Conservation (phyloP, 2,888 invertebrate species). For the Hypselothyrea guttata region DNA sequence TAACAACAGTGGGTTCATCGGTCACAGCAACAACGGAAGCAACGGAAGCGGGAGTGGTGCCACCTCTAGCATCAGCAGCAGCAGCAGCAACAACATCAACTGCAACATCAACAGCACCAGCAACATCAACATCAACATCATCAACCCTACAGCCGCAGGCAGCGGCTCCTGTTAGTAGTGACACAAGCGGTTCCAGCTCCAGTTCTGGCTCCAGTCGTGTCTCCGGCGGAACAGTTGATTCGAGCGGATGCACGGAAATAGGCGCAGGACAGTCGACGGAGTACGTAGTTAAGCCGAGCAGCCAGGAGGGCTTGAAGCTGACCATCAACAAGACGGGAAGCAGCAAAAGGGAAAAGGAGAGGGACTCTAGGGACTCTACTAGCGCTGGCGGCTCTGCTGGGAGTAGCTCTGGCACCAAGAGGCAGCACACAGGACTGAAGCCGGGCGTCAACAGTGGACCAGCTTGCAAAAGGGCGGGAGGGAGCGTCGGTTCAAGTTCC, state of each 20-base stretch:
- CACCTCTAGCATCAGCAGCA: constrained; percentile 16
- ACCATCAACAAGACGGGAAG: constrained; percentile 24
- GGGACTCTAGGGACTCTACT: too few relatives aligned
- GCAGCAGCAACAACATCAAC: too few relatives aligned
- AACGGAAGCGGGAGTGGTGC: constrained; percentile 28
- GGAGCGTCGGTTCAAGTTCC: constrained; percentile 80
- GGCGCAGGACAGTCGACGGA: constrained; percentile 84
- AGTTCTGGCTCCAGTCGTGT: constrained; percentile 23
- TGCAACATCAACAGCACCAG: constrained; percentile 9
- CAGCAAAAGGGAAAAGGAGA: constrained; percentile 27
- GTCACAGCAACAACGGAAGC: constrained; percentile 30
- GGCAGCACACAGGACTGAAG: constrained; percentile 91
- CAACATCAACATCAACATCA: constrained; percentile 9
- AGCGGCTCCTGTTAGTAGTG: constrained; percentile 47
- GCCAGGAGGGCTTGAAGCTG: constrained; percentile 89
- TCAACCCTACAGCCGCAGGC: constrained; percentile 32
- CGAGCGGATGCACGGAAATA: constrained; percentile 16
- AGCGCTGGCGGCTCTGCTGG: too few relatives aligned
- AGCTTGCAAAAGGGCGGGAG: constrained; percentile 86
- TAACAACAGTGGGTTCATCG: constrained; percentile 33
- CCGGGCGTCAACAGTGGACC: constrained; percentile 94
- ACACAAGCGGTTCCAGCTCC: constrained; percentile 34
- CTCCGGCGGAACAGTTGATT: constrained; percentile 77
- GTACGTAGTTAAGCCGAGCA: constrained; percentile 95
- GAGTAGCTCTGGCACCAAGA: constrained; percentile 50